Evolutionary conservation across 2,888 invertebrate species (phyloP), one percentile per base, ranked within the genome.

Genomic region (Chromoteleia sp.): DNA sequence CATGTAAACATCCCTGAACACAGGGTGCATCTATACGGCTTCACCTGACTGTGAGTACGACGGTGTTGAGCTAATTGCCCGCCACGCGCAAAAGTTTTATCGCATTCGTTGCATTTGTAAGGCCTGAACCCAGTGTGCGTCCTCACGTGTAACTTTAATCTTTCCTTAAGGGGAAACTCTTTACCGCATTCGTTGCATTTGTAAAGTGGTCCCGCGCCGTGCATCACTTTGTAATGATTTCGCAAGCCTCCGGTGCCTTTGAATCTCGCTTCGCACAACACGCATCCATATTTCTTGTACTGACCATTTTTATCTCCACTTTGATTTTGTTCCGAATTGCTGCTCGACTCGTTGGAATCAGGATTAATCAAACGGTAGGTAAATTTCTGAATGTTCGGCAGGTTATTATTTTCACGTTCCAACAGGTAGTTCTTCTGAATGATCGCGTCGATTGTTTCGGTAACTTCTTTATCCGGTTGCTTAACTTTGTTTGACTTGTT

Each of bases 61-160:
- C 95, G 94, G 91, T 97, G 97, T 87, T 96, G 95, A 19, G 93
- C 93, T 83, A 96, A 93, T 87, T 97, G 95, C 25, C 96, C 96
- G 63, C 95, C 95, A 39, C 95, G 93, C 0, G 95, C 95, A 87
- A 96, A 96, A 30, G 92, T 93, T 87, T 95, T 95, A 25, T 93
- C 92, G 86, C 96, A 95, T 33, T 93, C 89, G 7, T 92, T 88
- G 87, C 95, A 95, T 43, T 92, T 92, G 91, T 95, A 95, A 0
- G 95, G 95, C 85, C 95, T 94, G 86, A 94, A 94, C 1, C 95
- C 95, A 0, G 95, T 94, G 89, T 97, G 97, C 12, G 94, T 93
- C 6, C 95, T 93, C 86, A 96, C 93, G 90, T 97, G 97, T 61
- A 95, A 91, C 83, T 94, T 93, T 67, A 97, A 92, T 33, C 96